Evolutionary conservation across 2,888 invertebrate genomes (phyloP).

Genomic region (Tetragonula carbonaria): DNA sequence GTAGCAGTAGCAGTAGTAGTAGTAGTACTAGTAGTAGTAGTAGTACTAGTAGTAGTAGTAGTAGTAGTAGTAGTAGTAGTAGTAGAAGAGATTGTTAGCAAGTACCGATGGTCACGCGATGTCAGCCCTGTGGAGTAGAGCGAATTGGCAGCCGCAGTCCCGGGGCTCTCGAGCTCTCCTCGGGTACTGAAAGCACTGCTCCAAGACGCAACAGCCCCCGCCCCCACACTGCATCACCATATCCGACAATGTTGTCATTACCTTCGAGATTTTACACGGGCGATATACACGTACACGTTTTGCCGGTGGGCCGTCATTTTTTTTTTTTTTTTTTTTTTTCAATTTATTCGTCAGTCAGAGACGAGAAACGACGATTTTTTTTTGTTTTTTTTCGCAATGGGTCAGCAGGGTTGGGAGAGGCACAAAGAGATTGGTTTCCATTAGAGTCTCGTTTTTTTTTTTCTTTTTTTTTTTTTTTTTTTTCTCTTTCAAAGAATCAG

Average conservation of each 20-base stretch:
- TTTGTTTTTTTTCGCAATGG: background rate
- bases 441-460: constrained; percentile 28
- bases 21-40: constrained; percentile 6
- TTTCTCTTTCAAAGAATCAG: no score
- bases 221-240: constrained; percentile 85
- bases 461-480: no score
- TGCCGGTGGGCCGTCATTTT: constrained; percentile 39
- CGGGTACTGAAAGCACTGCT: constrained; percentile 95
- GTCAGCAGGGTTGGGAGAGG: constrained; percentile 26
- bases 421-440: constrained; percentile 42
- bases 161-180: constrained; percentile 90
- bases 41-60: background rate
- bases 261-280: constrained; percentile 64
- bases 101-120: constrained; percentile 85
- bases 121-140: constrained; percentile 93
- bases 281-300: constrained; percentile 26
- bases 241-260: constrained; percentile 82
- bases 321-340: background rate
- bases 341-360: constrained; percentile 6
- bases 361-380: constrained; percentile 7
- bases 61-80: background rate
- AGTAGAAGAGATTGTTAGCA: constrained; percentile 54
- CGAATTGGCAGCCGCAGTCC: constrained; percentile 96
- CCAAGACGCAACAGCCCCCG: constrained; percentile 94
- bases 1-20: background rate